Conservation (phyloP, 1,140 invertebrate genomes). For the Apis dorsata region DNA sequence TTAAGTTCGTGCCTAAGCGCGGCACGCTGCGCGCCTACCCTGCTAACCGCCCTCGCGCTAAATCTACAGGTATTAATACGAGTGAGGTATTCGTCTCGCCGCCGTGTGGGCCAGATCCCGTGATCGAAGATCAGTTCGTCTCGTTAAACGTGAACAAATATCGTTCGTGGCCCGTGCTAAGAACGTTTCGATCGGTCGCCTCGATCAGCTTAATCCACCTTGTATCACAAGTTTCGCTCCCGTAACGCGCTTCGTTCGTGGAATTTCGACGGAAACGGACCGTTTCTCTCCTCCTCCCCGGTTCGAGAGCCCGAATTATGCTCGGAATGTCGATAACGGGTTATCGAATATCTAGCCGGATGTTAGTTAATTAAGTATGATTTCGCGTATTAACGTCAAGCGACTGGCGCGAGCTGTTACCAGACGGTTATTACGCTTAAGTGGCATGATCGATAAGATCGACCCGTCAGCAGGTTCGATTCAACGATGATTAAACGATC, state of each 20-base stretch:
- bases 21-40: conserved; percentile 19
- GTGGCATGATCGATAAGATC: conserved; percentile 56
- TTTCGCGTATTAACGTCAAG: conserved; percentile 14
- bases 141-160: too few relatives aligned
- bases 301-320: neutral
- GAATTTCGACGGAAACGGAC: neutral
- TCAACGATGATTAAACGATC: neutral
- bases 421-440: conserved; percentile 47
- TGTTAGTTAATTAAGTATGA: conserved; percentile 40
- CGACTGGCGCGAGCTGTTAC: conserved; percentile 20
- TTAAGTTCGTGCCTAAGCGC: conserved; percentile 59
- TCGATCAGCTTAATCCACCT: neutral
- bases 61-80: conserved; percentile 1
- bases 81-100: neutral
- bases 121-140: too few relatives aligned
- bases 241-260: neutral
- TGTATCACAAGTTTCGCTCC: neutral
- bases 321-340: neutral
- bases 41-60: neutral
- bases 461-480: conserved; percentile 31
- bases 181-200: neutral
- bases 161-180: too few relatives aligned
- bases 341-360: conserved; percentile 15
- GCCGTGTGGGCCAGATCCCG: too few relatives aligned
- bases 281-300: neutral